Percentiles rank a stretch among this genome's conserved stretches.
Conservation (phyloP, 2,888 invertebrate species). For the Poecilus cupreus region DNA sequence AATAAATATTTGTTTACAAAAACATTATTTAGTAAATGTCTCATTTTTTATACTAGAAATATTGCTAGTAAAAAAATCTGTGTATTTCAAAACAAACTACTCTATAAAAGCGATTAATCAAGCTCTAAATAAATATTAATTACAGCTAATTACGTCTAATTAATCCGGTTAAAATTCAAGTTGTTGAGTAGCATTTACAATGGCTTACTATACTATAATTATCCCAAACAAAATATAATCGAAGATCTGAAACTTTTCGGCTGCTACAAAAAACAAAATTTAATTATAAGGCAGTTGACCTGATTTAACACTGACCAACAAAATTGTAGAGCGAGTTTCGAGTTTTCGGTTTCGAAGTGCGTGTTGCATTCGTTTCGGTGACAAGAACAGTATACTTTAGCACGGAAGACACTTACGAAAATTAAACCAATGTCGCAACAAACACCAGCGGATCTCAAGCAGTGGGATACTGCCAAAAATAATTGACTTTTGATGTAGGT, state of each 20-base stretch:
- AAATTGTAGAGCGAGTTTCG: constrained; percentile 41
- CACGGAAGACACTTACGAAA: constrained; percentile 52
- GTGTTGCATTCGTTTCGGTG: constrained; percentile 30
- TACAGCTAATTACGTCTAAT: constrained; percentile 22
- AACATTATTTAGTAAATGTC: background rate
- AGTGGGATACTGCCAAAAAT: constrained; percentile 22
- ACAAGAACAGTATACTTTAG: constrained; percentile 22
- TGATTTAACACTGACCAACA: constrained; percentile 35
- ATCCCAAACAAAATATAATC: constrained; percentile 34
- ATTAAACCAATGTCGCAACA: constrained; percentile 47
- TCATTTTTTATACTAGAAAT: too few species aligned
- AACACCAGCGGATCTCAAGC: constrained; percentile 7
- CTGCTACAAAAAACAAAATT: constrained; percentile 40
- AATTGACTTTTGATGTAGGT: constrained; percentile 18
- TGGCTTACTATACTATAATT: constrained; percentile 7
- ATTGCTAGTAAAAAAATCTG: background rate
- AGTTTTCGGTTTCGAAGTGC: constrained; percentile 16
- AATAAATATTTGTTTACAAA: too few species aligned
- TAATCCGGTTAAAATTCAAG: constrained; percentile 28
- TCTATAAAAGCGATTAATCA: background rate
- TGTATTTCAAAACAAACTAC: background rate
- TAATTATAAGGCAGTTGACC: constrained; percentile 45
- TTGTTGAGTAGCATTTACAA: background rate
- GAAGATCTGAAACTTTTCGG: constrained; percentile 19
- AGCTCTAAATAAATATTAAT: constrained; percentile 33